Evolutionary conservation across 92 coral and sea anemone species (phyloP), one percentile per base, ranked within the genome.

Genomic region (Parazoanthus darwini): DNA sequence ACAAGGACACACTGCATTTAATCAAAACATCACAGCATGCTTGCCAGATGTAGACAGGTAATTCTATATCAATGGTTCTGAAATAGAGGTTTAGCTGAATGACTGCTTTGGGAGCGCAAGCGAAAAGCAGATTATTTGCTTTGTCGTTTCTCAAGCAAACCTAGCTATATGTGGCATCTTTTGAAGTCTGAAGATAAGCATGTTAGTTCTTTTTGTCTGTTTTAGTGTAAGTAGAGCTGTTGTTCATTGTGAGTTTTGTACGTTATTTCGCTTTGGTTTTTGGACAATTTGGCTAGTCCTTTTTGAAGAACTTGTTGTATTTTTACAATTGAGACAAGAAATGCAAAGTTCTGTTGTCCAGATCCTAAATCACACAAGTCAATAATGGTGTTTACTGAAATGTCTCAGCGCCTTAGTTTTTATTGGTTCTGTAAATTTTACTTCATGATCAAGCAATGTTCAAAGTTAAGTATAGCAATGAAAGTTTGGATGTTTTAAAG

Each of bases 21-120:
- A 2, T 4, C 25, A 20, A n/a, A 4, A 26, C 75, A 1, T 70
- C 75, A 70, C 75, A 7, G 75, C 75, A 1, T 70, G 75, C 75
- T 15, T 70, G 33, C 75, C 75, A n/a, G 75, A 70, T 70, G 33
- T 11, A n/a, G 75, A 70, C 75, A 70, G 75, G 75, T 70, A 22
- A 18, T 36, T 10, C 33, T 15, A 0, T 23, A 36, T 10, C 74
- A 68, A 29, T 11, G 73, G 15, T 38, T 38, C 42, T 1, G 2
- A 38, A 38, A 38, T 38, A 38, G 3, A 38, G 1, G 42, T 38
- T 38, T 38, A 38, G 42, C 42, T 1, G 42, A 38, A 38, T 38
- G 42, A 38, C 42, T 38, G 42, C 42, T 3, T 38, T 38, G 42
- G 42, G 3, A 3, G 42, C 42, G 42, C 42, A 39, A 39, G 42